These are phyloP conservation scores for Hypanus sabinus DNA, from an alignment of 2,113 vertebrate species.

Conservation along the genomic window DNA sequence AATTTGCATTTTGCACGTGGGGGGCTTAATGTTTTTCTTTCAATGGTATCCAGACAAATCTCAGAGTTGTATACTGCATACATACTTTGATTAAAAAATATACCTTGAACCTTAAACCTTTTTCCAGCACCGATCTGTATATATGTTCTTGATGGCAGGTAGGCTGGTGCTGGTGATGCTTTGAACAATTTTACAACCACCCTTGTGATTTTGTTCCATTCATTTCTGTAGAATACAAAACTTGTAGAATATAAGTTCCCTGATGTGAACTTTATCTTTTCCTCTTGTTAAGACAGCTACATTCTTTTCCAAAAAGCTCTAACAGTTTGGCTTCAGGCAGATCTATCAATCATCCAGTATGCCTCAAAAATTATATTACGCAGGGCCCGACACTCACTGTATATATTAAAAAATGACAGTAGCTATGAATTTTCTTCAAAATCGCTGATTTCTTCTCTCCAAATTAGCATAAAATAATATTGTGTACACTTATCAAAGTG, in stretches of 20 bases:
- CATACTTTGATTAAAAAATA: no score
- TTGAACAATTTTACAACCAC: no score
- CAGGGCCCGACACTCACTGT: neutral
- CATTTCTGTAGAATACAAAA: neutral
- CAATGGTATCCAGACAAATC: no score
- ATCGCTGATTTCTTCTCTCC: slow-evolving; percentile 20
- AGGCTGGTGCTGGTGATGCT: no score
- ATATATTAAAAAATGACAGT: slow-evolving; percentile 6
- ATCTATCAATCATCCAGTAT: slow-evolving; percentile 15
- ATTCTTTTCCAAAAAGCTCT: neutral
- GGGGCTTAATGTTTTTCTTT: no score
- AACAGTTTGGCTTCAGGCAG: slow-evolving; percentile 26
- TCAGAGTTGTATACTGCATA: no score
- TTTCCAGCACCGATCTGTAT: no score
- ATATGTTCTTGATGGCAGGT: no score
- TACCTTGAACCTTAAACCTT: no score
- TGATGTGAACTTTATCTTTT: slow-evolving; percentile 16
- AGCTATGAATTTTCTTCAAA: slow-evolving; percentile 28
- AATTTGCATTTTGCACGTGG: no score
- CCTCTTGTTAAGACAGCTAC: neutral
- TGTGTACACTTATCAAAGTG: neutral
- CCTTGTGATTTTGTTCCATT: neutral
- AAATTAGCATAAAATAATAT: slow-evolving; percentile 35
- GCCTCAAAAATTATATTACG: slow-evolving; percentile 23
- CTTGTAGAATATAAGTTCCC: neutral